Conservation (phyloP, 2,888 invertebrate species). For the Phengaris alcon region DNA sequence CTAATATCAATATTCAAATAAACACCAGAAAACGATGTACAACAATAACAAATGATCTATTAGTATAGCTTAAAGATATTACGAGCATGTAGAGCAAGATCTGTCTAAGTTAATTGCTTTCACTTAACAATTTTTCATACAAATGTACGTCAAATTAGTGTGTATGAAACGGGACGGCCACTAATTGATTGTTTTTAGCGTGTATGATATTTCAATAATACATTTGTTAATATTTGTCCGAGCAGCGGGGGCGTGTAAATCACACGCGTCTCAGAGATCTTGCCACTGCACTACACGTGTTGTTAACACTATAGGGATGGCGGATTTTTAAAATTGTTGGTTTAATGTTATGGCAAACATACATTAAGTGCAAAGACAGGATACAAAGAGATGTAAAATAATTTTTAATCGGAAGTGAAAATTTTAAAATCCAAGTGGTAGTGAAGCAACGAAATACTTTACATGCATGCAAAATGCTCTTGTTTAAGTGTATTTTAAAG, state of each 20-base stretch:
- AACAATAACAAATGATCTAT: neutral
- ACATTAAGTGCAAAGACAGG: too few relatives aligned
- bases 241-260: slow-evolving; percentile 61
- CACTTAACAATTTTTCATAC: neutral
- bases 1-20: neutral
- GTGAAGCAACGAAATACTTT: too few relatives aligned
- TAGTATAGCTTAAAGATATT: neutral
- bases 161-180: slow-evolving; percentile 1
- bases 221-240: slow-evolving; percentile 46
- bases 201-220: slow-evolving; percentile 42
- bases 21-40: neutral
- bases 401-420: too few relatives aligned
- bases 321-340: neutral
- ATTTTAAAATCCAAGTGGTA: too few relatives aligned
- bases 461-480: too few relatives aligned
- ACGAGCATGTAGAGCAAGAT: neutral
- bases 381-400: too few relatives aligned
- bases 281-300: slow-evolving; percentile 57
- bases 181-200: slow-evolving; percentile 37
- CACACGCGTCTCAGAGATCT: slow-evolving; percentile 55
- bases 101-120: neutral
- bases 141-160: too few relatives aligned
- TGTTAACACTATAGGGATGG: slow-evolving; percentile 37
- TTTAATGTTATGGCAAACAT: neutral
- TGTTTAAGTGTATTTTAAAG: too few relatives aligned